Evolutionary conservation across 2,797 vertebrate species (phyloP), one percentile per base, ranked within the genome.

Genomic region (Lateolabrax maculatus): DNA sequence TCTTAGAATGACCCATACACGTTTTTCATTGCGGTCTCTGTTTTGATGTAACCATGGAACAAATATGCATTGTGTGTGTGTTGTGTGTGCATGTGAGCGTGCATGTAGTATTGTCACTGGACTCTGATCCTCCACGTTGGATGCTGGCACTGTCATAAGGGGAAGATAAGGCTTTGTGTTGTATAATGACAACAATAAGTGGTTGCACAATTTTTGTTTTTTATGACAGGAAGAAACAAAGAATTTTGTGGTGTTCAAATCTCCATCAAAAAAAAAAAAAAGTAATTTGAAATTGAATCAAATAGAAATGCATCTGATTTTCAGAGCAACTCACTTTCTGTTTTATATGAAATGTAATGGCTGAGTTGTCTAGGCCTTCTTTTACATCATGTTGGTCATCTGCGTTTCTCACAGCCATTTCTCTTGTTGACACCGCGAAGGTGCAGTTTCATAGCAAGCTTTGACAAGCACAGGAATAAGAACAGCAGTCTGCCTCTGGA

Each of bases 121-220:
- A 94, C 94, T 93, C 77, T 94, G 90, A 83, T 49, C 92, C 84
- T 93, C 91, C 93, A 94, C 89, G 91, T 55, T 93, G 90, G 85
- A 92, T 60, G 63, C 60, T 77, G 69, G 78, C 65, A 34, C 55
- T n/a, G 31, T 80, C 53, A 79, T 27, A 3, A 51, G 31, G 34
- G 23, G 27, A 12, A 36, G 73, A 49, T 44, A 75, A 57, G 77
- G 60, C 15, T 69, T 25, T 60, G 53, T 58, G 29, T 46, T 52
- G 52, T 41, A 52, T 52, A 76, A 71, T 86, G 21, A 67, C 16
- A 78, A 58, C 53, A 62, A 64, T 16, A 52, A 55, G 19, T 44
- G 2, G n/a, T 75, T 75, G 25, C 16, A 13, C 52, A 75, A 56
- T 63, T 52, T 1, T 12, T 3, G 3, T 36, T 46, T 49, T 43